Evolutionary conservation across 2,113 vertebrate species (phyloP).

Genomic region (Phodopus roborovskii): DNA sequence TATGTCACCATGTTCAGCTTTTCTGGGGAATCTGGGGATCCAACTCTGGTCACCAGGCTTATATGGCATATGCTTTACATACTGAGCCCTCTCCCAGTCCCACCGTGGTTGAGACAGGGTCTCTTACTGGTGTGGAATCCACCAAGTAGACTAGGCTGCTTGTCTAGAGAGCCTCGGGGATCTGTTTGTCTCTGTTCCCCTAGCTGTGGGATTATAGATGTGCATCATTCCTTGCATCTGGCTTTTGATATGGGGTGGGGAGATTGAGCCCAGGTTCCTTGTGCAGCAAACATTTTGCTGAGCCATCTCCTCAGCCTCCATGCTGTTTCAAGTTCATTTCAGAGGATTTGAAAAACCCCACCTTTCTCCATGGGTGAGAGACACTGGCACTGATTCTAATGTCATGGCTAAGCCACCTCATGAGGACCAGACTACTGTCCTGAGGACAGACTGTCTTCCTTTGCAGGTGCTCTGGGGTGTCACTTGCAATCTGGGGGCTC

Average conservation of each 20-base stretch:
- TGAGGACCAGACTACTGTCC: background rate
- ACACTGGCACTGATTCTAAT: background rate
- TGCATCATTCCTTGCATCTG: background rate
- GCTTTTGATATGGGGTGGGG: background rate
- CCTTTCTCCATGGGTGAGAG: background rate
- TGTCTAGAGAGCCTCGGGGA: background rate
- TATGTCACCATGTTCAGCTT: background rate
- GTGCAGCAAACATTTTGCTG: background rate
- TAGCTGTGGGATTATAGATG: background rate
- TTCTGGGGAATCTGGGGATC: background rate
- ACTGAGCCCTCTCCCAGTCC: background rate
- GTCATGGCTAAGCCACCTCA: background rate
- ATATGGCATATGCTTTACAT: background rate
- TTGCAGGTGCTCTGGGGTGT: background rate
- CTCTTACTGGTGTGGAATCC: background rate
- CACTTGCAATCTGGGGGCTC: slow-evolving; percentile 19
- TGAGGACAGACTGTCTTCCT: background rate
- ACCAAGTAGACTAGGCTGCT: background rate
- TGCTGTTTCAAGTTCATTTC: background rate
- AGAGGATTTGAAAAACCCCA: background rate
- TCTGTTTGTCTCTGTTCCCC: background rate
- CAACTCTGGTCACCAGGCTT: background rate
- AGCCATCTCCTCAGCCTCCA: background rate
- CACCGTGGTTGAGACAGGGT: background rate
- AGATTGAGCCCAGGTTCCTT: background rate